phyloP scores from a whole-genome alignment of 2,888 invertebrate genomes.

The Poecilobothrus nobilitatus region DNA sequence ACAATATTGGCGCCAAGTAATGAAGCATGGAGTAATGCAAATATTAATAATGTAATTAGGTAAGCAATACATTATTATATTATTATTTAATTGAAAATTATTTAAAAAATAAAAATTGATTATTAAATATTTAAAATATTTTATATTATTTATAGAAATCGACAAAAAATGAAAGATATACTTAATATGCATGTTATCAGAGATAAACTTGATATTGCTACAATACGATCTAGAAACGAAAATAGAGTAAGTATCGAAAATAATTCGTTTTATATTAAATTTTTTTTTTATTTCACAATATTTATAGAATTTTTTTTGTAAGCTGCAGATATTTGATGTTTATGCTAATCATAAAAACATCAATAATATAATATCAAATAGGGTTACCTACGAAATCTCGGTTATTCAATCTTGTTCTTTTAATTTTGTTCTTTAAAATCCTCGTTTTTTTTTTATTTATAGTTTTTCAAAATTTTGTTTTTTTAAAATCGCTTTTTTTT shows the following conservation, averaged over 20 bases:
- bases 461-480: no score
- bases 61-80: constrained; percentile 32
- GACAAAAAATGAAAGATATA: constrained; percentile 64
- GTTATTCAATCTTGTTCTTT: no score
- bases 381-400: no score
- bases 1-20: constrained; percentile 87
- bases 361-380: no score
- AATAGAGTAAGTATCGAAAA: constrained; percentile 50
- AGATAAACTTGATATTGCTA: constrained; percentile 65
- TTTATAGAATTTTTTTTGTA: no score
- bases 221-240: constrained; percentile 62
- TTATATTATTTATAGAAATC: constrained; percentile 48
- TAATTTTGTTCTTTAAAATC: no score
- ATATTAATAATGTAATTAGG: constrained; percentile 62
- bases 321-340: no score
- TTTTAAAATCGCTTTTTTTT: no score
- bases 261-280: neutral
- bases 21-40: constrained; percentile 69
- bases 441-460: no score
- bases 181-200: constrained; percentile 74
- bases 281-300: no score
- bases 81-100: neutral
- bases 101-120: neutral
- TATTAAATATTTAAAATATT: constrained; percentile 7
- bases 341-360: no score